A percentile compares a stretch with the other conserved stretches of the same genome.
Evolutionary conservation across 2,113 vertebrate species (phyloP).

Genomic region (Hypocryptadius cinnamomeus): DNA sequence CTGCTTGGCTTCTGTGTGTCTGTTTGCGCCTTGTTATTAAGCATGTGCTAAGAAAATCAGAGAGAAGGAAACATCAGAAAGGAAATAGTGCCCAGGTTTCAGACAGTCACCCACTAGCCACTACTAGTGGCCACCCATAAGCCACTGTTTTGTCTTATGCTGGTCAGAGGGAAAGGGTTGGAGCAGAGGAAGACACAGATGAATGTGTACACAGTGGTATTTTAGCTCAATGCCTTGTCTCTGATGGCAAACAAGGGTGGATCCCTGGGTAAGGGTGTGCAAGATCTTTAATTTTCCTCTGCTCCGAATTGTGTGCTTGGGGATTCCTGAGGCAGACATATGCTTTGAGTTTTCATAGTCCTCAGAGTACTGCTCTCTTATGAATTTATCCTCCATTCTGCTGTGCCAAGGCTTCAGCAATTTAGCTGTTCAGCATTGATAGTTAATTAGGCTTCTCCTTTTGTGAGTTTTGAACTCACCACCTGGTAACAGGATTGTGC

Average conservation of each 20-base stretch:
- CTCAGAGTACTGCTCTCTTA: not conserved
- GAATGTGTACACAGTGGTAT: rapidly evolving
- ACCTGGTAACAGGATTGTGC: not conserved
- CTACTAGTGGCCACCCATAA: not conserved
- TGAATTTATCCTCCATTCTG: not conserved
- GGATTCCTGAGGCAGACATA: not conserved
- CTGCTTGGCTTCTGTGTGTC: not conserved
- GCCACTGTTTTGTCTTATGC: not conserved
- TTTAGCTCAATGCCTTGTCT: not conserved
- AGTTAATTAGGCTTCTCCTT: not conserved
- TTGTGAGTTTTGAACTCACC: not conserved
- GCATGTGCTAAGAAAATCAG: not conserved
- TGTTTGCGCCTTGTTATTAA: not conserved
- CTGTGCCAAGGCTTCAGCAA: not conserved
- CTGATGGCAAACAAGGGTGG: not conserved
- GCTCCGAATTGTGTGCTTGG: not conserved
- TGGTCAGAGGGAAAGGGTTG: not conserved
- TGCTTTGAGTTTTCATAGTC: not conserved
- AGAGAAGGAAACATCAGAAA: not conserved
- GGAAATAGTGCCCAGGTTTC: not conserved
- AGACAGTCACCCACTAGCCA: not conserved
- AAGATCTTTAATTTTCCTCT: not conserved
- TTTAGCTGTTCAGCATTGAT: not conserved
- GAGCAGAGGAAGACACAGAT: not conserved
- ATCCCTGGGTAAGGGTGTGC: not conserved